Percentiles rank a stretch among this genome's conserved stretches.
These are phyloP conservation scores for Acanthurus lineatus DNA, from an alignment of 2,797 vertebrate genomes.

Conservation along the genomic window DNA sequence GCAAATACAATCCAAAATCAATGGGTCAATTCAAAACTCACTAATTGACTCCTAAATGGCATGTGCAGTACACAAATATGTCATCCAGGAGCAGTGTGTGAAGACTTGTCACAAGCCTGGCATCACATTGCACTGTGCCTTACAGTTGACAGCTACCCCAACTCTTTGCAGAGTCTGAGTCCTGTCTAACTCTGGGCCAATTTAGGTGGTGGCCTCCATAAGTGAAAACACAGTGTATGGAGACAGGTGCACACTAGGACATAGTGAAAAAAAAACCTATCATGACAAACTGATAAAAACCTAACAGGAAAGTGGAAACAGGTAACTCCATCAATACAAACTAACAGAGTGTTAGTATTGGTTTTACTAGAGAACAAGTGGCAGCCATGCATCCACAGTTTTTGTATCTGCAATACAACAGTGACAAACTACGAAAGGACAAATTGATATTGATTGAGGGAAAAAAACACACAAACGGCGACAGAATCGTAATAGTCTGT, in stretches of 20 bases:
- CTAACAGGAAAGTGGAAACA: not conserved
- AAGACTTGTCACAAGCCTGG: slow-evolving; percentile 36
- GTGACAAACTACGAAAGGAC: slow-evolving; percentile 55
- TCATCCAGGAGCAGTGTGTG: slow-evolving; percentile 31
- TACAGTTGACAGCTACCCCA: slow-evolving; percentile 30
- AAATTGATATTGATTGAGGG: slow-evolving; percentile 55
- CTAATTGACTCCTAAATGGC: slow-evolving; percentile 15
- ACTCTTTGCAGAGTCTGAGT: slow-evolving; percentile 26
- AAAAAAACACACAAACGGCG: slow-evolving; percentile 26
- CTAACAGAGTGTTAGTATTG: not conserved
- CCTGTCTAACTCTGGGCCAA: slow-evolving; percentile 30
- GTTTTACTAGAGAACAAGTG: slow-evolving; percentile 5
- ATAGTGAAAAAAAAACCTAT: slow-evolving; percentile 8
- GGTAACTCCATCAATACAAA: not conserved
- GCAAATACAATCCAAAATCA: slow-evolving; percentile 24
- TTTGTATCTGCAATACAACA: slow-evolving; percentile 31
- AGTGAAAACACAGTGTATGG: slow-evolving; percentile 13
- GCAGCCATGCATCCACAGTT: slow-evolving; percentile 16
- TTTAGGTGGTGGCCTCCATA: slow-evolving; percentile 22
- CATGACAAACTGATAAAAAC: slow-evolving; percentile 17
- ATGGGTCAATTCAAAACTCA: slow-evolving; percentile 29
- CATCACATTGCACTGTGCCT: slow-evolving; percentile 20
- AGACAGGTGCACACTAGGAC: not conserved
- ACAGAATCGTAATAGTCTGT: slow-evolving; percentile 50
- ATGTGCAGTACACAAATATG: slow-evolving; percentile 26